Conservation (phyloP, 2,113 vertebrate genomes). For the Beaufortia kweichowensis region DNA sequence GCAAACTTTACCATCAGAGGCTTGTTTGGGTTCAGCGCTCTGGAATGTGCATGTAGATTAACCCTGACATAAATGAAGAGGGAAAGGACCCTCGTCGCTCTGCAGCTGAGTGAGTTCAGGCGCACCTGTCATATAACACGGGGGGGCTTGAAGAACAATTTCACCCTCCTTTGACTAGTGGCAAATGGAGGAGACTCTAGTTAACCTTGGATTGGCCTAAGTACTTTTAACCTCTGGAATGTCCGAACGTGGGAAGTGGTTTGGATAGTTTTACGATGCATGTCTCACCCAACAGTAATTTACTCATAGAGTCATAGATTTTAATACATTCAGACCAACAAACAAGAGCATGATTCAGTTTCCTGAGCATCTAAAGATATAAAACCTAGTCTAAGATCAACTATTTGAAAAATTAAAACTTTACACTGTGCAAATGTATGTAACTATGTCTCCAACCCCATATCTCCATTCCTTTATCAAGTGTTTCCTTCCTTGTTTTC, state of each 20-base stretch:
- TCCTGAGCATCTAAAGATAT: no score
- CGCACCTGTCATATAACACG: constrained; percentile 77
- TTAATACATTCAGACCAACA: background rate
- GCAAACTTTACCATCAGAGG: constrained; percentile 4
- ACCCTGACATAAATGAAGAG: constrained; percentile 59
- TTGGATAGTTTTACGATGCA: constrained; percentile 32
- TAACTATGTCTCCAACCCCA: background rate
- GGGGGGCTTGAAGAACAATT: constrained; percentile 56
- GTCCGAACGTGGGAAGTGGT: constrained; percentile 63
- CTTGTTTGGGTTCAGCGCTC: constrained; percentile 52
- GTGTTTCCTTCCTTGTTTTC: constrained; percentile 14
- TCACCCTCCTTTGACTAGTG: constrained; percentile 58
- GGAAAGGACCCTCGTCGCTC: constrained; percentile 47
- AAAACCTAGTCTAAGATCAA: no score
- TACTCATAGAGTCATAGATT: background rate
- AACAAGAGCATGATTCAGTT: background rate
- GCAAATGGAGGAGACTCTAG: constrained; percentile 65
- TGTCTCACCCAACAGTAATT: background rate
- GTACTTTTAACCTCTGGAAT: constrained; percentile 68
- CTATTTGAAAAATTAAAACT: no score
- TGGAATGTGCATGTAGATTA: constrained; percentile 65
- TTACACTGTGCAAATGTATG: background rate
- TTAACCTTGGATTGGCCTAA: constrained; percentile 67
- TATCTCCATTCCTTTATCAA: constrained; percentile 5
- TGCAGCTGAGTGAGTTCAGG: constrained; percentile 69